These are phyloP conservation scores for Rosalia funebris DNA, from an alignment of 2,888 invertebrate species.

Conservation along the genomic window DNA sequence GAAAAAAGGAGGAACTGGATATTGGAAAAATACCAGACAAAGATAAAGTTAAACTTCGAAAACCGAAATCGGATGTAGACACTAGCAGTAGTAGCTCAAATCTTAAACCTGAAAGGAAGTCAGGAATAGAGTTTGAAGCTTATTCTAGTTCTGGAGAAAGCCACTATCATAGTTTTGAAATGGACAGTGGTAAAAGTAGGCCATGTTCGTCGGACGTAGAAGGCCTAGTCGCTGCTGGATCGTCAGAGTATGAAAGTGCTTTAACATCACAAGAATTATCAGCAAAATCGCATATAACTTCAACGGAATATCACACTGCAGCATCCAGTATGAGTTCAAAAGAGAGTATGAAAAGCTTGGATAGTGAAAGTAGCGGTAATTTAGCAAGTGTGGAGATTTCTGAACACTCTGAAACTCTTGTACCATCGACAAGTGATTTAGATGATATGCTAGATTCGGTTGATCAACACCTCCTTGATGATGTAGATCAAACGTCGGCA, in stretches of 20 bases:
- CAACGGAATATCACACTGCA: slow-evolving; percentile 88
- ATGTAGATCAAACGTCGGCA: slow-evolving; percentile 50
- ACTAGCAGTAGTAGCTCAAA: slow-evolving; percentile 60
- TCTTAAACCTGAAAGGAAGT: slow-evolving; percentile 72
- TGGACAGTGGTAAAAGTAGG: slow-evolving; percentile 76
- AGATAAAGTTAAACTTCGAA: slow-evolving; percentile 60
- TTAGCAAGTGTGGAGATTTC: slow-evolving; percentile 90
- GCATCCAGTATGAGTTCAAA: slow-evolving; percentile 87
- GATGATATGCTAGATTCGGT: slow-evolving; percentile 76
- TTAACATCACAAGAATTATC: slow-evolving; percentile 83
- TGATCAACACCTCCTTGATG: slow-evolving; percentile 66
- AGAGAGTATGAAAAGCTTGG: slow-evolving; percentile 89
- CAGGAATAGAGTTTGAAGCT: slow-evolving; percentile 81
- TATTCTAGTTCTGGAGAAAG: slow-evolving; percentile 91
- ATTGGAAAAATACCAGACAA: slow-evolving; percentile 49
- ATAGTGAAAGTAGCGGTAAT: slow-evolving; percentile 90
- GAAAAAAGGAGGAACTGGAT: slow-evolving; percentile 58
- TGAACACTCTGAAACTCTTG: slow-evolving; percentile 91
- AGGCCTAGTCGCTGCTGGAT: slow-evolving; percentile 78
- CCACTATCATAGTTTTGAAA: slow-evolving; percentile 88
- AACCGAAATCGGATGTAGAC: slow-evolving; percentile 59
- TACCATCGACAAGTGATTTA: slow-evolving; percentile 87
- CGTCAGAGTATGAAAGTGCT: slow-evolving; percentile 89
- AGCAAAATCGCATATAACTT: slow-evolving; percentile 76
- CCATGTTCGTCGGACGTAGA: slow-evolving; percentile 90